Evolutionary conservation across 2,797 vertebrate species (phyloP), one percentile per base, ranked within the genome.

Genomic region (Bovichtus variegatus): DNA sequence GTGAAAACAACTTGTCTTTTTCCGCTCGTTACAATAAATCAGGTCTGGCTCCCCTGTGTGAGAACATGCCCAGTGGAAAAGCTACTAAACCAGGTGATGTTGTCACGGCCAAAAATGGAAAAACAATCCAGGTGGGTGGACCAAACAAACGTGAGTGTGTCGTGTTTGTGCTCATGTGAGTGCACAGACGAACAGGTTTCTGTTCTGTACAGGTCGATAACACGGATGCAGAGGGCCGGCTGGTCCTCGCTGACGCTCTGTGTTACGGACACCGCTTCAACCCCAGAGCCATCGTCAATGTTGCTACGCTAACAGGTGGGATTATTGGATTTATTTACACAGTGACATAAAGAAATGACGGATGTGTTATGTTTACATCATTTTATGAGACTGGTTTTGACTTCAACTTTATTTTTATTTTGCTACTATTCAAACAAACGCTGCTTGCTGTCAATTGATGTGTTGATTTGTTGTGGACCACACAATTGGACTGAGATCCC

Each of bases 51-150:
- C 97, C 98, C 0, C 94, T 99, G 49, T 99, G 98, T 95, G 98
- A 99, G 94, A 99, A 99, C 88, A 97, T 99, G 97, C 97, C 97
- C 34, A 98, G 97, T 44, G 97, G 97, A 57, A 97, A 95, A 74
- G 97, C 98, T 62, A 98, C 93, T 76, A 99, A 99, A 86, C 98
- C 98, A 4, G 98, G 98, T 1, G 98, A 99, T 49, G 98, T 99
- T 1, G 96, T 99, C 9, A 95, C 36, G 76, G 98, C 98, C 68
- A 98, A 90, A 91, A 99, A 98, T 46, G 98, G 97, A 47, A 99
- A 98, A 95, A 99, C 98, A n/a, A 98, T 99, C 70, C 98, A 99
- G 98, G 98, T 97, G 25, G 27, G 84, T 75, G 55, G 38, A 76
- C 3, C 0, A 74, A 60, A 16, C 31, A 9, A 18, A 12, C 3